These are phyloP conservation scores for Heteromurus nitidus DNA, from an alignment of 2,888 invertebrate species.

Conservation along the genomic window DNA sequence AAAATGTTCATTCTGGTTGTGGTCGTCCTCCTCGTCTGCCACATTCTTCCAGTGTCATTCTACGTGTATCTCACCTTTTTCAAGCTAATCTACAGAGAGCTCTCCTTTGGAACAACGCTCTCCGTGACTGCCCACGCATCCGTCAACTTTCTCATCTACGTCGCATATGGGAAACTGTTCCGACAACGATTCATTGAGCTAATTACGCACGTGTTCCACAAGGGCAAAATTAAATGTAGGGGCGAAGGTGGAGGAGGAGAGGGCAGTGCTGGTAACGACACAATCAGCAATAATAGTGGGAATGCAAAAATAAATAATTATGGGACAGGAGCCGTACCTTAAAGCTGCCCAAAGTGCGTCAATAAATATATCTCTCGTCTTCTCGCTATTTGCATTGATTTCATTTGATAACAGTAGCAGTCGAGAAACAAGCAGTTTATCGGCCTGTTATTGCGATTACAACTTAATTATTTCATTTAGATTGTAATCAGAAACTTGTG, in stretches of 20 bases:
- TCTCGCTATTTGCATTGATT: neutral
- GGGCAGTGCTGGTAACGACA: no score
- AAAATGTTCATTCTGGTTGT: conserved; percentile 32
- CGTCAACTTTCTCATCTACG: conserved; percentile 23
- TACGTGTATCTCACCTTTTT: conserved; percentile 26
- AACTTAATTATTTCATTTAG: conserved; percentile 46
- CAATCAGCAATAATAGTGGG: no score
- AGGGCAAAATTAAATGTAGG: no score
- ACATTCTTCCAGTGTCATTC: neutral
- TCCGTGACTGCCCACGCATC: conserved; percentile 25
- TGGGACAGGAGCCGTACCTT: neutral
- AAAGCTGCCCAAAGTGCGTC: neutral
- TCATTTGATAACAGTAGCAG: neutral
- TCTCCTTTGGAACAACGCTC: conserved; percentile 37
- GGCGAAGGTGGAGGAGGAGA: no score
- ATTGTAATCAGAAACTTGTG: conserved; percentile 36
- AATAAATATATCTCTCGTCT: neutral
- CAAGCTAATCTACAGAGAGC: conserved; percentile 28
- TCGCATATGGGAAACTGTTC: conserved; percentile 17
- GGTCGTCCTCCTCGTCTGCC: conserved; percentile 17
- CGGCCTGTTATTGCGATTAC: conserved; percentile 40
- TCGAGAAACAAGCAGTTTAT: conserved; percentile 4
- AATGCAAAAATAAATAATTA: no score
- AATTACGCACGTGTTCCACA: neutral
- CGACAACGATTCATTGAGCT: conserved; percentile 23